These are phyloP conservation scores for Andrena hattorfiana DNA, from an alignment of 2,888 invertebrate genomes.

Conservation along the genomic window DNA sequence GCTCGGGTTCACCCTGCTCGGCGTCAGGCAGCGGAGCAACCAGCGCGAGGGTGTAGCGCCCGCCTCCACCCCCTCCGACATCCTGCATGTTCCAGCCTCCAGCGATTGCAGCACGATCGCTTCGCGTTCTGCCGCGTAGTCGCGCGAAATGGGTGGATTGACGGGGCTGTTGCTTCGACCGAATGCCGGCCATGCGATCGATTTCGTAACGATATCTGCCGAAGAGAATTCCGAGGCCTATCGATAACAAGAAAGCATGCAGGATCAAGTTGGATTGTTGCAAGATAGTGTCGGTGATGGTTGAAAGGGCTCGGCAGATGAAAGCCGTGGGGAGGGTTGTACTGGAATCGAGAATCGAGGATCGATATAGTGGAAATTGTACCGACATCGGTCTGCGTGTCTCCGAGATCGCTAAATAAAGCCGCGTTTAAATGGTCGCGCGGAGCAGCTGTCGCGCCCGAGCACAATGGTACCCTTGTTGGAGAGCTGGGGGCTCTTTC, in stretches of 20 bases:
- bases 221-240: background rate
- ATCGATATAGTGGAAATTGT: background rate
- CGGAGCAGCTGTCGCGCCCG: conserved; percentile 63
- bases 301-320: background rate
- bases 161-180: conserved; percentile 70
- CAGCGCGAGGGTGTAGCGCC: background rate
- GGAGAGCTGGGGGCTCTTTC: conserved; percentile 64
- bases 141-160: conserved; percentile 70
- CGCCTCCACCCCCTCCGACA: too few relatives aligned
- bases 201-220: conserved; percentile 48
- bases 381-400: background rate
- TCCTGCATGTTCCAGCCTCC: too few relatives aligned
- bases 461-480: conserved; percentile 70
- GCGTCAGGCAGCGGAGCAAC: background rate
- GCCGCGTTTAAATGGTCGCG: conserved; percentile 59
- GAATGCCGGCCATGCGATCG: conserved; percentile 68
- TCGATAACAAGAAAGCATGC: background rate
- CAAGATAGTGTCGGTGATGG: background rate
- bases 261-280: background rate
- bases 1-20: background rate
- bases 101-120: conserved; percentile 28
- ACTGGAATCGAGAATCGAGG: background rate
- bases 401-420: conserved; percentile 45
- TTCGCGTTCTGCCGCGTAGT: too few relatives aligned
- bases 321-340: background rate